Base-by-base conservation (phyloP, 2,797 vertebrate species). In the Rhadinocentrus ornatus region DNA sequence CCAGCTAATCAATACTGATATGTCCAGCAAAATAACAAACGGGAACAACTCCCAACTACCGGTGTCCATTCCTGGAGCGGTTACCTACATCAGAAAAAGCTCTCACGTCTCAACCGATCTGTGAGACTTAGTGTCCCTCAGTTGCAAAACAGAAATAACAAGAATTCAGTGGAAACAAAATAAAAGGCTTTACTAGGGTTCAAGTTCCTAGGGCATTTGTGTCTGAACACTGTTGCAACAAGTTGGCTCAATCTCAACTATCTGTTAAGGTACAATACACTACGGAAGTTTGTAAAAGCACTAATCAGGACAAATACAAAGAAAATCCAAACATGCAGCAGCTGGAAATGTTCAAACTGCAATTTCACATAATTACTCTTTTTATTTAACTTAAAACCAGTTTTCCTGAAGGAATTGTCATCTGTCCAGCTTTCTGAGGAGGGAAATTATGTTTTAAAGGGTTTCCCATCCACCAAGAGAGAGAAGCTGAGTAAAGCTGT, bases 1-100 rank as follows among this genome's bases (percentile, higher is more conserved):
- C 89, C 84, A 90, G 91, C 90, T 93, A 92, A 89, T 83, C 90
- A 94, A 94, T 93, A 94, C 92, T 95, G 93, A 93, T 91, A 85
- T 86, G 82, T 91, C 83, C 86, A 81, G 92, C 92, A 93, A 87
- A 91, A 80, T 77, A 84, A 90, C 34, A 83, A 86, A 62, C 76
- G 62, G 54, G 78, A 84, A 85, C 69, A 77, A 85, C 66, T 86
- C 76, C 67, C 16, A 73, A 75, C 79, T 82, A 83, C 32, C 78
- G 64, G 61, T 66, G 35, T 84, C 72, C 55, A 57, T 63, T 79
- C 82, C 63, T 78, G 55, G 64, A 79, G 67, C 66, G 62, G 70
- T 81, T 77, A 64, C 77, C 80, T 81, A 69, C 56, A 58, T 46
- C 54, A 67, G 68, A 78, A 78, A 61, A 75, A 71, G 62, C 57